A percentile compares a stretch with the other conserved stretches of the same genome.
Evolutionary conservation across 2,888 invertebrate genomes (phyloP).

Genomic region (Apotomis capreana): DNA sequence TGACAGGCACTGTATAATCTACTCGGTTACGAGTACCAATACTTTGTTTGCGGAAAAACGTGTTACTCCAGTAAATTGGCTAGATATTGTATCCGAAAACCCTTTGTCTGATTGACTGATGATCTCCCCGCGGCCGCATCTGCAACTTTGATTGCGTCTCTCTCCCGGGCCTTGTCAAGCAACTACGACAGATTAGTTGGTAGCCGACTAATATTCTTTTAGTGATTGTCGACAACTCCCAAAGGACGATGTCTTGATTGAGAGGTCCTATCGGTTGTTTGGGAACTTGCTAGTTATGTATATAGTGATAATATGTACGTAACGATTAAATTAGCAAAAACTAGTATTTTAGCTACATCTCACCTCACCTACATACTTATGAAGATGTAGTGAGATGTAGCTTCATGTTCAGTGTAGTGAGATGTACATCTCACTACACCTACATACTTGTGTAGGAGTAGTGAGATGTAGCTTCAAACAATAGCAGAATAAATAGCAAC

Average conservation of each 20-base stretch:
- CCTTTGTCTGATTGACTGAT: conserved; percentile 53
- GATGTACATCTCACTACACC: too few species aligned
- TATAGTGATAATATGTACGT: too few species aligned
- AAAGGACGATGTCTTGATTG: conserved; percentile 32
- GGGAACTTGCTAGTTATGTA: background rate
- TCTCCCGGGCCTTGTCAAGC: conserved; percentile 34
- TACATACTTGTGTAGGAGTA: too few species aligned
- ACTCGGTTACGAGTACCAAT: too few species aligned
- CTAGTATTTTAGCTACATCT: too few species aligned
- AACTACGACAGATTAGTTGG: conserved; percentile 41
- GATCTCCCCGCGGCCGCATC: conserved; percentile 69
- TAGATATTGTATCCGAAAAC: conserved; percentile 8
- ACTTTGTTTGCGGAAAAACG: conserved; percentile 45
- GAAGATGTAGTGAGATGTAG: too few species aligned
- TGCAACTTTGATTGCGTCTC: conserved; percentile 75
- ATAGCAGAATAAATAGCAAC: too few species aligned
- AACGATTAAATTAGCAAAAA: too few species aligned
- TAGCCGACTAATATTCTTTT: conserved; percentile 40
- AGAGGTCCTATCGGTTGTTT: conserved; percentile 27
- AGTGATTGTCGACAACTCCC: conserved; percentile 31
- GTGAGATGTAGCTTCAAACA: too few species aligned
- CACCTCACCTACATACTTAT: too few species aligned
- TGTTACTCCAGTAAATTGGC: background rate
- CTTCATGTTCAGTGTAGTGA: too few species aligned
- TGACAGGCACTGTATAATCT: too few species aligned